These are phyloP conservation scores for Diplazon laetatorius DNA, from an alignment of 2,888 invertebrate species.

Conservation along the genomic window DNA sequence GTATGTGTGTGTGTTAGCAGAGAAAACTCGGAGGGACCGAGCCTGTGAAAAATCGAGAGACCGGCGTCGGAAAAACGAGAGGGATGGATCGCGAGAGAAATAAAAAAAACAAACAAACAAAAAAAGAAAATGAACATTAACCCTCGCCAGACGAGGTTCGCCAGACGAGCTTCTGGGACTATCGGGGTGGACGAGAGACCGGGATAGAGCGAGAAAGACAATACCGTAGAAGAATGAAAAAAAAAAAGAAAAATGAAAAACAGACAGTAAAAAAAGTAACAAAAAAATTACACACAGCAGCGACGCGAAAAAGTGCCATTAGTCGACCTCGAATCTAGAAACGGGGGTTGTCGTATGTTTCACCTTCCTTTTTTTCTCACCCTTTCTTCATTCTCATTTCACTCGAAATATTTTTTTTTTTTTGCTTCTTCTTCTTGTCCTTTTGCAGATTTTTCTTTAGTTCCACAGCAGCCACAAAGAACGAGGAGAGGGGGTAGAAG, in stretches of 20 bases:
- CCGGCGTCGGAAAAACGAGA: conserved; percentile 7
- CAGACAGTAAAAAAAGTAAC: conserved; percentile 4
- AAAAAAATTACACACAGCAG: conserved; percentile 36
- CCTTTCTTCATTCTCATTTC: conserved; percentile 21
- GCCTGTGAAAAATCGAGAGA: conserved; percentile 5
- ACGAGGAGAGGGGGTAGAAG: no score
- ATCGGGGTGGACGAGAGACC: no score
- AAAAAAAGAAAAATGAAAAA: conserved; percentile 25
- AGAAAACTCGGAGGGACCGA: conserved; percentile 6
- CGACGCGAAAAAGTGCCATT: conserved; percentile 59
- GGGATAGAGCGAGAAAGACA: background rate
- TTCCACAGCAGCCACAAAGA: conserved; percentile 11
- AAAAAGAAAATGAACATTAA: conserved; percentile 3
- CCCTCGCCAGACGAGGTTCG: no score
- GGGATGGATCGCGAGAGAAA: conserved; percentile 14
- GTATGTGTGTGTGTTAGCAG: conserved; percentile 18
- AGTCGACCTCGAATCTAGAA: conserved; percentile 51
- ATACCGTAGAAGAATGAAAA: background rate
- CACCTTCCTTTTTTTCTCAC: conserved; percentile 20
- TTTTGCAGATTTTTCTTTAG: conserved; percentile 12
- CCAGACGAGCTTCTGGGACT: no score
- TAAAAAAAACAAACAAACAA: conserved; percentile 16
- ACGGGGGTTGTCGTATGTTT: conserved; percentile 30
- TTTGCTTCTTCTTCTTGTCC: conserved; percentile 1
- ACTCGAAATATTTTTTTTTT: conserved; percentile 29